Conservation (phyloP, 2,113 vertebrate species). For the Corythornis cristatus region DNA sequence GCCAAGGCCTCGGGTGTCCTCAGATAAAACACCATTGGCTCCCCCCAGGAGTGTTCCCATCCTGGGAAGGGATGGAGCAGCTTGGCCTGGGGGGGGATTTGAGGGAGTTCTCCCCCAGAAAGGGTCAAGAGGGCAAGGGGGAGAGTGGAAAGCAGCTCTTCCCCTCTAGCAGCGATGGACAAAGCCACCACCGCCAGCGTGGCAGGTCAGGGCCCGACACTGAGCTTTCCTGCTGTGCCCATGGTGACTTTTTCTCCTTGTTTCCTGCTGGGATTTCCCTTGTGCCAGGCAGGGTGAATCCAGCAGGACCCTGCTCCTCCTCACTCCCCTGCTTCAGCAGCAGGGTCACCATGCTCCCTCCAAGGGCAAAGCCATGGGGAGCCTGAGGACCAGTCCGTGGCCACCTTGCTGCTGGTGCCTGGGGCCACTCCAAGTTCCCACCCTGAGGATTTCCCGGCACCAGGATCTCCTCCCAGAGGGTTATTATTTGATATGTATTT, state of each 20-base stretch:
- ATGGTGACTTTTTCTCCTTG: not conserved
- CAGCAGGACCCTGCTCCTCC: not conserved
- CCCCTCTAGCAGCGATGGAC: not conserved
- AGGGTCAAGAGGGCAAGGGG: not conserved
- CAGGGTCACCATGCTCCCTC: no score
- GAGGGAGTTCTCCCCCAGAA: not conserved
- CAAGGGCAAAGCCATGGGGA: not conserved
- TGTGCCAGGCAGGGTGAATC: not conserved
- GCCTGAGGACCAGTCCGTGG: not conserved
- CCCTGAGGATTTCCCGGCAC: not conserved
- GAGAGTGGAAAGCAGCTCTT: not conserved
- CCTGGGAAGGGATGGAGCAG: accelerated
- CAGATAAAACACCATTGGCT: accelerated
- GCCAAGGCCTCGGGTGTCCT: not conserved
- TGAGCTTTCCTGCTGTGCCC: accelerated
- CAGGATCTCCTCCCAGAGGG: not conserved
- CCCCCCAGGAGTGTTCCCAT: accelerated
- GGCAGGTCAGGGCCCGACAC: not conserved
- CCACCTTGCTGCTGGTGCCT: not conserved
- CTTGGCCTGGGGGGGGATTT: not conserved
- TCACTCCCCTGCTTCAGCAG: accelerated
- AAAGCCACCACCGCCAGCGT: accelerated
- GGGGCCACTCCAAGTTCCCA: not conserved
- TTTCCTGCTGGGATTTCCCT: not conserved
- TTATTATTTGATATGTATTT: not conserved